Percentiles rank a stretch among this genome's conserved stretches.
Conservation (phyloP, 2,113 vertebrate genomes). For the Pygoscelis adeliae region DNA sequence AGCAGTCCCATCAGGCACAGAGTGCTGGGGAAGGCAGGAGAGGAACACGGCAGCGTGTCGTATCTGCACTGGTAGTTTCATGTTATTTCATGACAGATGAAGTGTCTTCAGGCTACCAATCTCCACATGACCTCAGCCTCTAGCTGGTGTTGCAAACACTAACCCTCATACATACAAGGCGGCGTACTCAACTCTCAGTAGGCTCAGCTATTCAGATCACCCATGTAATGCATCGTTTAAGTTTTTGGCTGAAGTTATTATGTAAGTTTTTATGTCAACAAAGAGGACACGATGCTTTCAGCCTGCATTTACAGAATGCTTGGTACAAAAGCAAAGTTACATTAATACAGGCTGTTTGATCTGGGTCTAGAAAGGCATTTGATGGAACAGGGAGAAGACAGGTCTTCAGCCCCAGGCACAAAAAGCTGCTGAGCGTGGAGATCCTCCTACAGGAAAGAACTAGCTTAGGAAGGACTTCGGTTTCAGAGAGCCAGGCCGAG, state of each 20-base stretch:
- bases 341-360: background rate
- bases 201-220: background rate
- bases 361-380: background rate
- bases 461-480: background rate
- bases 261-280: background rate
- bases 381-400: background rate
- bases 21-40: background rate
- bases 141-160: background rate
- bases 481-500: background rate
- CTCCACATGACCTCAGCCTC: background rate
- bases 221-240: background rate
- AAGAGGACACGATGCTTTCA: fast-evolving
- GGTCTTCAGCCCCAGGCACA: background rate
- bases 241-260: background rate
- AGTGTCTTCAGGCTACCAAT: background rate
- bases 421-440: background rate
- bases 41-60: fast-evolving
- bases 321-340: background rate
- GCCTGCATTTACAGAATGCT: background rate
- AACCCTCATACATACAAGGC: background rate
- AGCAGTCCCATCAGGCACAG: background rate
- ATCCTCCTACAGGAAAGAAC: background rate
- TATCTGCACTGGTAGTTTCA: background rate
- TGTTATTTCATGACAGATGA: background rate
- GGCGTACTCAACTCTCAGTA: background rate